These are phyloP conservation scores for Indicator indicator DNA, from an alignment of 2,113 vertebrate genomes.

Conservation along the genomic window DNA sequence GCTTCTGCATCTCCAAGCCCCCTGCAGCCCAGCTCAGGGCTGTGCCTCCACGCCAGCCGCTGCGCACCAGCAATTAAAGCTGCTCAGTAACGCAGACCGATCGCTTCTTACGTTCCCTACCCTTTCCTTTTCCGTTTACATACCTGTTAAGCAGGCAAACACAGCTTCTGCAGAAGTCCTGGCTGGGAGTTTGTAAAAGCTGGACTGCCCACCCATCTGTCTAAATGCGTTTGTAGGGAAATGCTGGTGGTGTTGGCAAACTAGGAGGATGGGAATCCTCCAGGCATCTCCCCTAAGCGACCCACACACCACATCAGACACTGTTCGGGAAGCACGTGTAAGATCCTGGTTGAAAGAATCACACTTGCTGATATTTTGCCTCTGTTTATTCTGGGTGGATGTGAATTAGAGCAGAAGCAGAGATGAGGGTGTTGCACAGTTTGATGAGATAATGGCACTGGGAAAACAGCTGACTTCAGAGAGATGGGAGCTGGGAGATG, in stretches of 20 bases:
- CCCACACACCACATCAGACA: not conserved
- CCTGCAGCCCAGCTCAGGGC: accelerated
- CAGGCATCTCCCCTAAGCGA: not conserved
- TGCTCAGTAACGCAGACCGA: not conserved
- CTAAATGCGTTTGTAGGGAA: not conserved
- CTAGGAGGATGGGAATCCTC: not conserved
- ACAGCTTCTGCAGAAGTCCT: not conserved
- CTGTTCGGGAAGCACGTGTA: not conserved
- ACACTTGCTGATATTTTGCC: not conserved
- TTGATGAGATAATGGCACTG: not conserved
- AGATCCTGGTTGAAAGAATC: not conserved
- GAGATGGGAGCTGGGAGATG: not conserved
- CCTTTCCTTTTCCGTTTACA: not conserved
- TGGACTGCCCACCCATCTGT: not conserved
- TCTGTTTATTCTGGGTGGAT: not conserved
- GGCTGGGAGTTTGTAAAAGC: not conserved
- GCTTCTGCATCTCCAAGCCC: not conserved
- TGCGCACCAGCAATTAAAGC: not conserved
- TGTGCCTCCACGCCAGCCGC: accelerated
- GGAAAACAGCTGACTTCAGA: not conserved
- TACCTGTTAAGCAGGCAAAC: not conserved
- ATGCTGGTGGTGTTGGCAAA: not conserved
- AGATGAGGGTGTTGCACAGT: accelerated
- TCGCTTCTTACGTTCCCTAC: not conserved
- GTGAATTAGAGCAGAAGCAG: not conserved